Evolutionary conservation across 2,797 vertebrate genomes (phyloP), one percentile per base, ranked within the genome.

Genomic region (Furcifer pardalis): DNA sequence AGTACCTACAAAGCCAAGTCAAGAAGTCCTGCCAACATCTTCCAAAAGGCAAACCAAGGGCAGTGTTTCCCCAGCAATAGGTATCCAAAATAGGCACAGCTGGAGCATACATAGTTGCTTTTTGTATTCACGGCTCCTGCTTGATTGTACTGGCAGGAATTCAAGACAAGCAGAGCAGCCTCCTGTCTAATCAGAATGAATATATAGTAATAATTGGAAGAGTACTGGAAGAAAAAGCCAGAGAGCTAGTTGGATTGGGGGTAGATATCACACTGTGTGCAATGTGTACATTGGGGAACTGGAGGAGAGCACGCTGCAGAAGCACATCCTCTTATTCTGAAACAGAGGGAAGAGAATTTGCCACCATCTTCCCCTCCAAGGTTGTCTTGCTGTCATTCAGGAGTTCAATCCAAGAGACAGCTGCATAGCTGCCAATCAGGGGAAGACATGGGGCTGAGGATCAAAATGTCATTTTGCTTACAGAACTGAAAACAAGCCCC

Each of bases 171-270:
- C 92, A 95, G 93, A 94, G 88, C 91, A 91, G 86, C 92, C 93
- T 93, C 94, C 90, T 95, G 92, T 92, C 93, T 95, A 94, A 95
- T 95, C 92, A 93, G 93, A 95, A 96, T 95, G 94, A 95, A 95
- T 93, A 93, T 91, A 92, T 89, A 94, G 90, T 91, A 94, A 94
- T 94, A 95, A 95, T 91, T 94, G 92, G 90, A 95, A 89, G 89
- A 91, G 85, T 52, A 62, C 71, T 91, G 86, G 72, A 92, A 95
- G 81, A 92, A 92, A 91, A 91, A 86, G 91, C 81, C 83, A 85
- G 82, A 83, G 84, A 90, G 83, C 89, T 90, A 93, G 86, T 89
- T 85, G 92, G 89, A n/a, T n/a, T n/a, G 90, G 91, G 30, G n/a
- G 10, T 17, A 30, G 5, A 92, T 90, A 93, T 80, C 75, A 80